Base-by-base conservation (phyloP, 2,113 vertebrate species). In the Theristicus caerulescens region DNA sequence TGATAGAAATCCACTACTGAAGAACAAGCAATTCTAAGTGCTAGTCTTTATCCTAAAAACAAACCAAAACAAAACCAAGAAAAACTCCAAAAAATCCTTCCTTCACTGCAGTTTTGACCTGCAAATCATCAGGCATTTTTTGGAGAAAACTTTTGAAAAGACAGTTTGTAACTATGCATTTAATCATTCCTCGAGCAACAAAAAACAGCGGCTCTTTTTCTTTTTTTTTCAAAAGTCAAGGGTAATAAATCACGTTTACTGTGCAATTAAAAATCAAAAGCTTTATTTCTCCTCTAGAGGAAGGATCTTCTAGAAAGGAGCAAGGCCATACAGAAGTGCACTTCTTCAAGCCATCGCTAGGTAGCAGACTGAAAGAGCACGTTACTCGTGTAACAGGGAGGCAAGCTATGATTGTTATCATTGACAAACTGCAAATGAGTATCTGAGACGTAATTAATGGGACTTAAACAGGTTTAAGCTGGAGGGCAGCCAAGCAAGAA, bases 381-480 rank as follows among this genome's bases (percentile, higher is more conserved):
- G 13, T 59, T 44, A 24, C 34, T 61, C 32, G 58, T 17, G 27
- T 22, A 65, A 40, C 9, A 27, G 71, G 32, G 52, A 90, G 14
- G 18, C 11, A 80, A 84, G 16, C 29, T 36, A 9, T 19, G 52
- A 11, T 16, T 69, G 26, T 40, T 55, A 54, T 42, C 54, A 40
- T 2, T 51, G 59, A 31, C 52, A 31, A 62, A 36, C 54, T 59
- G 16, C 38, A 79, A 52, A 51, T 29, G 47, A 82, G 36, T 19
- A 70, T 36, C 44, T 57, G 40, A 82, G 69, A 62, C 3, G 0
- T 3, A 76, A 44, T 94, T 96, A 88, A 93, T 79, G 36, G 84
- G 87, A 57, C 78, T 93, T 91, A 64, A 79, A 13, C 25, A 61
- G 86, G 52, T 82, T 95, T 96, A 89, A 85, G 31, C 61, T 93